Percentiles rank a stretch among this genome's conserved stretches.
Conservation (phyloP, 1,140 invertebrate genomes). For the Mylabris phalerata region DNA sequence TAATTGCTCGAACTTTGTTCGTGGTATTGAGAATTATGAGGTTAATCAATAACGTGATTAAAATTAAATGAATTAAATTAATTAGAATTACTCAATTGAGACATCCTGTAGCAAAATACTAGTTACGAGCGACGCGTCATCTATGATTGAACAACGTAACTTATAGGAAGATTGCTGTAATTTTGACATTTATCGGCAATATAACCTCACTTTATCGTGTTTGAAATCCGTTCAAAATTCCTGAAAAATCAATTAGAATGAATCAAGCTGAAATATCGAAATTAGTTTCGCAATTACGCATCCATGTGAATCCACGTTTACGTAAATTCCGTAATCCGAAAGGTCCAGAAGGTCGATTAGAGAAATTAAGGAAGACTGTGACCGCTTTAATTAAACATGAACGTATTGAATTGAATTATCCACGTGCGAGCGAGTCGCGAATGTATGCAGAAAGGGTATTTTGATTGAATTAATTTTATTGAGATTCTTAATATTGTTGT, state of each 20-base stretch:
- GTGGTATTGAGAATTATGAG: too few species aligned
- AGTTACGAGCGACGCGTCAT: too few species aligned
- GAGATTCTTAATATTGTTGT: constrained; percentile 24
- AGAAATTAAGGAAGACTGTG: constrained; percentile 71
- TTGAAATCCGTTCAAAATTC: too few species aligned
- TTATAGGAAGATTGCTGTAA: too few species aligned
- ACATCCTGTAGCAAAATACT: too few species aligned
- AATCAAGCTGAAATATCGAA: constrained; percentile 70
- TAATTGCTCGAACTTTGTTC: too few species aligned
- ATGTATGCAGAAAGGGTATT: constrained; percentile 75
- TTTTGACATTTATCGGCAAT: too few species aligned
- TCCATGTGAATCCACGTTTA: constrained; percentile 52
- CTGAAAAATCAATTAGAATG: constrained; percentile 44
- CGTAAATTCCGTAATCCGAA: constrained; percentile 57
- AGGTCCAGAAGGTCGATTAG: constrained; percentile 69
- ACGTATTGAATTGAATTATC: constrained; percentile 74
- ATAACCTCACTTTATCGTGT: too few species aligned
- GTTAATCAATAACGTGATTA: too few species aligned
- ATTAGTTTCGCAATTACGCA: constrained; percentile 64
- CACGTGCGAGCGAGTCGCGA: constrained; percentile 72
- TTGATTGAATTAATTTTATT: background rate
- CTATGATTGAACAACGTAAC: too few species aligned
- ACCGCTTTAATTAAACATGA: constrained; percentile 83
- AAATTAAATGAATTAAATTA: too few species aligned
- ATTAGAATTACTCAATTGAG: too few species aligned